Evolutionary conservation across 1,140 invertebrate species (phyloP).

Genomic region (Panagrolaimus sp.): DNA sequence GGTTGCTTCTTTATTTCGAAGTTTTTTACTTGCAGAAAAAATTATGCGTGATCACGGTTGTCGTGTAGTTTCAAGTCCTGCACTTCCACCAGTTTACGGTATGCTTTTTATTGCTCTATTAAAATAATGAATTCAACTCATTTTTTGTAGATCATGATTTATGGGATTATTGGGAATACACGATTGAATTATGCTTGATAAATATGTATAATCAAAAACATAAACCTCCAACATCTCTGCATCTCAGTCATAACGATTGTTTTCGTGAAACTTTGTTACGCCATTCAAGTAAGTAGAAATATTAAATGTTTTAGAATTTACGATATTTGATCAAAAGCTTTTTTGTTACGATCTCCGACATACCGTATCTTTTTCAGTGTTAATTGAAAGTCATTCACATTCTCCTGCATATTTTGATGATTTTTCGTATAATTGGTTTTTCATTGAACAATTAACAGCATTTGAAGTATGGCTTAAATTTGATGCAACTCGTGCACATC

Average conservation of each 20-base stretch:
- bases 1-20: constrained; percentile 94
- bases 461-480: constrained; percentile 89
- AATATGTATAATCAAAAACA: constrained; percentile 67
- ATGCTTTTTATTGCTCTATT: too few species aligned
- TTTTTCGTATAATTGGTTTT: constrained; percentile 75
- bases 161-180: constrained; percentile 84
- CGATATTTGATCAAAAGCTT: constrained; percentile 23
- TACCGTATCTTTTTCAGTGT: constrained; percentile 32
- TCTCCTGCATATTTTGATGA: not conserved
- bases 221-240: not conserved
- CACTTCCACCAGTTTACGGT: constrained; percentile 74
- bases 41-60: constrained; percentile 94
- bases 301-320: too few species aligned
- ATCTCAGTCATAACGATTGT: constrained; percentile 13
- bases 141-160: constrained; percentile 62
- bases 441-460: constrained; percentile 95
- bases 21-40: constrained; percentile 90
- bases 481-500: constrained; percentile 69
- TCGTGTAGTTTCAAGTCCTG: constrained; percentile 81
- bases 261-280: not conserved
- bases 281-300: constrained; percentile 7
- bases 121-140: too few species aligned
- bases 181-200: constrained; percentile 81
- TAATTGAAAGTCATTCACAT: constrained; percentile 36
- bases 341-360: constrained; percentile 22